Conservation (phyloP, 2,113 vertebrate species). For the Rhinichthys klamathensis region DNA sequence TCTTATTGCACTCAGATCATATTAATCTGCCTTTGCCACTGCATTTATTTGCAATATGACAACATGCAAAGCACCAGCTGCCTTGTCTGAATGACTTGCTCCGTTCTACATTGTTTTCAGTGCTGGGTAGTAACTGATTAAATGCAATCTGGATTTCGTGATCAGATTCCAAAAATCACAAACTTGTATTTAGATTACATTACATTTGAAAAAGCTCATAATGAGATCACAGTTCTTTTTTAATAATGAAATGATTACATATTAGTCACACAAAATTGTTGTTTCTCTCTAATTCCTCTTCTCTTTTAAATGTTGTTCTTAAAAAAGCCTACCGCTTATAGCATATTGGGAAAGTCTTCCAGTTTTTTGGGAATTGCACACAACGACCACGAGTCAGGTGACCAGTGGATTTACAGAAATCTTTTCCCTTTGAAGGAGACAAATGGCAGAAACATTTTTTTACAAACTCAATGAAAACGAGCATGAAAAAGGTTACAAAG, state of each 20-base stretch:
- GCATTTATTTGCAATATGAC: conserved; percentile 56
- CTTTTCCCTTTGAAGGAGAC: background rate
- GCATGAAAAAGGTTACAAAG: background rate
- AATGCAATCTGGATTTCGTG: background rate
- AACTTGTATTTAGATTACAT: no score
- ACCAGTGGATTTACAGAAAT: background rate
- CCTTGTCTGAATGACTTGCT: conserved; percentile 54
- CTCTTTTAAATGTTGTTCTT: no score
- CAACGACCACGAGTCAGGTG: background rate
- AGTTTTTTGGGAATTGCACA: no score
- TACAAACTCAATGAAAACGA: background rate
- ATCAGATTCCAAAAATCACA: no score
- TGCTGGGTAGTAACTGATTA: background rate
- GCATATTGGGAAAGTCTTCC: no score
- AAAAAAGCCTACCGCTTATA: no score
- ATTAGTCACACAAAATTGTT: no score
- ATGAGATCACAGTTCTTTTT: no score
- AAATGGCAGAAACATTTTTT: background rate
- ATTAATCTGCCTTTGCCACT: conserved; percentile 68
- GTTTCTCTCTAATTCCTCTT: no score
- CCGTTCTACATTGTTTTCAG: conserved; percentile 30
- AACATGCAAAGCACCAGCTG: conserved; percentile 48
- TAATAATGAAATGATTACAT: no score
- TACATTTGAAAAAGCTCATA: no score
- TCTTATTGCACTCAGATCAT: conserved; percentile 72